Evolutionary conservation across 2,113 vertebrate genomes (phyloP), one percentile per base, ranked within the genome.

Genomic region (Tyto alba): DNA sequence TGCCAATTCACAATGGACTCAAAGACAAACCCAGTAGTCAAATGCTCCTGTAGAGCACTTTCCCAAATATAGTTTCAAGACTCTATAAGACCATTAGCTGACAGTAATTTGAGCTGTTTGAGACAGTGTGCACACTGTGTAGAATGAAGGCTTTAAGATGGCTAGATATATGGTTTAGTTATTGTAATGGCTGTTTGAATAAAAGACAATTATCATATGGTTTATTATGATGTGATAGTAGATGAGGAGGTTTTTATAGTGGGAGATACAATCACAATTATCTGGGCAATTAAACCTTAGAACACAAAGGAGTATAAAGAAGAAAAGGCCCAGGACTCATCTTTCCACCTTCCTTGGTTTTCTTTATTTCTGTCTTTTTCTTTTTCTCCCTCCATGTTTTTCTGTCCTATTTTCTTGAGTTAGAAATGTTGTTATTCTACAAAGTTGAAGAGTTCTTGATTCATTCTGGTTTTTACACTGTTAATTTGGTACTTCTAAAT

Each of bases 201-300:
- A 95, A 96, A 96, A 94, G 64, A 81, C 26, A 94, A 87, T 95
- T 96, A 95, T 92, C 67, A 91, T 81, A 69, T 96, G 71, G 69
- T 96, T 97, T 97, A 96, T 97, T 95, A 87, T 90, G 67, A 90
- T 96, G 66, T 88, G 83, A 88, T 89, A 94, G 78, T 89, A 92
- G 38, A 78, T 93, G 48, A 93, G 95, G 95, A 98, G 92, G 95
- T 95, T 96, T 97, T 97, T 96, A 92, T 91, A 57, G 83, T 73
- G 16, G 64, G 96, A 90, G 59, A 95, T 93, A 71, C 79, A 87
- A 76, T 85, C 73, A 87, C 80, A 96, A 56, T 96, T 96, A 76
- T 96, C 87, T 85, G 84, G 38, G 34, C 92, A 97, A 94, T 97
- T 98, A 98, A 96, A 93, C 56, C 67, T 34, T 40, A 95, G 77